Conservation (phyloP, 37 sponge, comb jelly and placozoan species). For the Spongia lamella region DNA sequence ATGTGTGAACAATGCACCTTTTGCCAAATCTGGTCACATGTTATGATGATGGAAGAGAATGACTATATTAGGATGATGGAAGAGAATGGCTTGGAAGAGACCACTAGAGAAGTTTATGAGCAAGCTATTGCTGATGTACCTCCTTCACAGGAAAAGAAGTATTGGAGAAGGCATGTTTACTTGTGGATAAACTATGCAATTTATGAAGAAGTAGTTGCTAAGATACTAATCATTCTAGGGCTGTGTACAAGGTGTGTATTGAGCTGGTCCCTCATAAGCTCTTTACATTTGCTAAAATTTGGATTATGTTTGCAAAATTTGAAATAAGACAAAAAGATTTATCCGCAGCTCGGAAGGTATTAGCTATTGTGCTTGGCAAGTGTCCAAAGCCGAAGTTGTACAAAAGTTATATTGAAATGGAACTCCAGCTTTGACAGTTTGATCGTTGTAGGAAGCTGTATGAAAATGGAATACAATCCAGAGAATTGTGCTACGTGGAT, state of each 20-base stretch:
- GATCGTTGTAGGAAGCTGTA: constrained; percentile 79
- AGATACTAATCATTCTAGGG: constrained; percentile 64
- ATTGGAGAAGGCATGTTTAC: constrained; percentile 81
- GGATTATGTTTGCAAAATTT: constrained; percentile 80
- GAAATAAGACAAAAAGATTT: constrained; percentile 76
- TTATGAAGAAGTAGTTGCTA: constrained; percentile 74
- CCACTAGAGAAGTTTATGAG: constrained; percentile 74
- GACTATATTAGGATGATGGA: constrained; percentile 74
- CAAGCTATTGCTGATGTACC: constrained; percentile 82
- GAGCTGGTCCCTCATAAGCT: constrained; percentile 68
- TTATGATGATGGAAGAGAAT: too few species aligned
- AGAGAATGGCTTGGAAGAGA: constrained; percentile 38
- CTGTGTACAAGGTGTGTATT: constrained; percentile 70
- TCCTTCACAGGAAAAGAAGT: constrained; percentile 67
- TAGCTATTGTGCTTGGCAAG: constrained; percentile 76
- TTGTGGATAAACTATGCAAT: constrained; percentile 87
- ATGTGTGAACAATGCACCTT: too few species aligned
- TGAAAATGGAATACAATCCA: constrained; percentile 76
- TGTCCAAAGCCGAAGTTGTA: constrained; percentile 85
- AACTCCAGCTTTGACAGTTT: constrained; percentile 81
- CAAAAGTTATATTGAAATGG: constrained; percentile 82
- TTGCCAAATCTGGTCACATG: too few species aligned
- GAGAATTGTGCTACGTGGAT: constrained; percentile 80
- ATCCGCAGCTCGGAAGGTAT: constrained; percentile 54
- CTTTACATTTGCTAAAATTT: constrained; percentile 88